phyloP scores from a whole-genome alignment of 1,140 invertebrate genomes.

The Centruroides vittatus region DNA sequence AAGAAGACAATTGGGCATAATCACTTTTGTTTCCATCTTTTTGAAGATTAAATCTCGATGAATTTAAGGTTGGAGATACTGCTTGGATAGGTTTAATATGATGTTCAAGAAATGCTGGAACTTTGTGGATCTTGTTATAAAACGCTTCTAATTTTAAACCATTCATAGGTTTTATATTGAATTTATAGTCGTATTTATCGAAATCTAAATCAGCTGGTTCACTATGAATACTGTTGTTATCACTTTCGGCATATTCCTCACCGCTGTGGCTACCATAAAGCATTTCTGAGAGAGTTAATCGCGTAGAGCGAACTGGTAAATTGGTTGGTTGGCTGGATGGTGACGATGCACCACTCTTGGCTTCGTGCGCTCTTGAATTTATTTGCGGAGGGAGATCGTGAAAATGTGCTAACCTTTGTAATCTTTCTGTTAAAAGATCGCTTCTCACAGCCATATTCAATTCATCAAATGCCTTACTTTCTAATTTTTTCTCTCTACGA shows the following conservation, averaged over 20 bases:
- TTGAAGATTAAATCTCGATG: too few species aligned
- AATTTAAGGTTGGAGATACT: slow-evolving; percentile 4
- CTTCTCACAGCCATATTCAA: neutral
- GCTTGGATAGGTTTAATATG: slow-evolving; percentile 13
- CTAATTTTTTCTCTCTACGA: neutral
- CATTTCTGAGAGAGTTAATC: slow-evolving; percentile 10
- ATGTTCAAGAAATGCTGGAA: slow-evolving; percentile 13
- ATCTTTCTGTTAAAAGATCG: neutral
- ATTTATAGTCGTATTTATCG: slow-evolving; percentile 13
- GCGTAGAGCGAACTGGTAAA: neutral
- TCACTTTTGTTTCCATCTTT: neutral
- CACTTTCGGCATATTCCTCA: slow-evolving; percentile 10
- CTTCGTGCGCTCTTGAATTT: neutral
- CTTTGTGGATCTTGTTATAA: slow-evolving; percentile 15
- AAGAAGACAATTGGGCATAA: neutral
- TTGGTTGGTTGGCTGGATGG: neutral
- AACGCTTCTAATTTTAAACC: slow-evolving; percentile 15
- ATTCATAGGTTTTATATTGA: slow-evolving; percentile 17
- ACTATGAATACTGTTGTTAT: slow-evolving; percentile 13
- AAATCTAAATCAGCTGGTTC: slow-evolving; percentile 15
- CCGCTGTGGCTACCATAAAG: slow-evolving; percentile 2
- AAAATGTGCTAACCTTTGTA: neutral
- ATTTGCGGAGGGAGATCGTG: neutral
- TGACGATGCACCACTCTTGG: neutral
- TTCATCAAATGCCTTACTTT: neutral